A percentile compares a stretch with the other conserved stretches of the same genome.
Conservation (phyloP, 2,113 vertebrate genomes). For the Trogon melanurus region DNA sequence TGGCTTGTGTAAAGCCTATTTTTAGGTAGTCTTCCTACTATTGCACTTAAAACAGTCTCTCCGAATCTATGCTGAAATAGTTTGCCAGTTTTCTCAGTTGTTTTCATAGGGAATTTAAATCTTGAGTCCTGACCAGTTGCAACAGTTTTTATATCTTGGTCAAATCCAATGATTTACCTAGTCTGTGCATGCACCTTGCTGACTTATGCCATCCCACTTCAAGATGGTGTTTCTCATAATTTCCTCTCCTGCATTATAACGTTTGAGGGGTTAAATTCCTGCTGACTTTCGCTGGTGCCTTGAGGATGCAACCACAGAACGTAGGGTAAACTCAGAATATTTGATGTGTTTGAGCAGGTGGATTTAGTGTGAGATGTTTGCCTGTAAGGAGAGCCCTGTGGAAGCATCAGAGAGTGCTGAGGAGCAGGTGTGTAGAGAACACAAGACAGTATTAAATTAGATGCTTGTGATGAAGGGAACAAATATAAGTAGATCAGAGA, state of each 20-base stretch:
- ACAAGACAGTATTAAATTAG: neutral
- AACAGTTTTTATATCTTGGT: neutral
- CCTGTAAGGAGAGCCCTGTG: neutral
- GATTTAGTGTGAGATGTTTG: neutral
- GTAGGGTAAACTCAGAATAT: neutral
- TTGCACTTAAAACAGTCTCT: neutral
- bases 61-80: neutral
- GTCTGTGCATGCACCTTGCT: neutral
- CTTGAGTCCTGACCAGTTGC: neutral
- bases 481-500: neutral
- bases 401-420: neutral
- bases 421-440: neutral
- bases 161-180: neutral
- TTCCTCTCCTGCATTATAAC: neutral
- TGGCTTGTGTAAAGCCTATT: neutral
- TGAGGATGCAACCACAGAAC: neutral
- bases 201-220: neutral
- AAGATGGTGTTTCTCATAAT: neutral
- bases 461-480: neutral
- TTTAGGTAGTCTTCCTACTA: neutral
- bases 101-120: neutral
- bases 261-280: neutral
- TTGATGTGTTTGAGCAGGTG: accelerated
- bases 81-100: neutral
- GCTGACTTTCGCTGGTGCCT: neutral